These are phyloP conservation scores for Bombus turneri DNA, from an alignment of 1,140 invertebrate genomes.

Conservation along the genomic window DNA sequence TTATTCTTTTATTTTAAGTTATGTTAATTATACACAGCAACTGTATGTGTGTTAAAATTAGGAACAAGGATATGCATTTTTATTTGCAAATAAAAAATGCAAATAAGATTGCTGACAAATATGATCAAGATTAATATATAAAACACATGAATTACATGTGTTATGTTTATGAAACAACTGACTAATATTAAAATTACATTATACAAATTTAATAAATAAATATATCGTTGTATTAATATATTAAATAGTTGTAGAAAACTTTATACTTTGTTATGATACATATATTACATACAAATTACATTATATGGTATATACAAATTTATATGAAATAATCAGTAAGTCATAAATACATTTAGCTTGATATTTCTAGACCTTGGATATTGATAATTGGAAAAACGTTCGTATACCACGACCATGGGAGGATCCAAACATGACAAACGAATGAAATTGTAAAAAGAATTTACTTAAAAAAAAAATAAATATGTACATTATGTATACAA, in stretches of 20 bases:
- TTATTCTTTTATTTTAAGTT: not conserved
- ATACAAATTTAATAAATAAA: not conserved
- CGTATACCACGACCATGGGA: conserved; percentile 92
- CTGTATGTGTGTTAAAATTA: not conserved
- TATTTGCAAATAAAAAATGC: not conserved
- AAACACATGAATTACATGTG: not conserved
- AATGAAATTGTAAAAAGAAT: not conserved
- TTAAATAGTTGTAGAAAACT: not conserved
- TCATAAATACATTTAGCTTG: conserved; percentile 31
- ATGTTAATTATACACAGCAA: not conserved
- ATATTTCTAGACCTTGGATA: conserved; percentile 83
- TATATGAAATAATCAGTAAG: not conserved
- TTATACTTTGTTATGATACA: not conserved
- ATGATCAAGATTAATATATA: not conserved
- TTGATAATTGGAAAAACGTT: conserved; percentile 91
- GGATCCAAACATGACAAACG: conserved; percentile 73
- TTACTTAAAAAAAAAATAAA: not conserved
- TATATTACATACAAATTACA: not conserved
- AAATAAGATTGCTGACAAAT: not conserved
- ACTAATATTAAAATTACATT: not conserved
- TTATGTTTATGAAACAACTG: not conserved
- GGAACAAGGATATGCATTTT: not conserved
- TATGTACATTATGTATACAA: conserved; percentile 13
- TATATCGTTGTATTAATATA: not conserved
- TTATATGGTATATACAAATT: not conserved